phyloP scores from a whole-genome alignment of 2,113 vertebrate genomes.

The Columba janthina region DNA sequence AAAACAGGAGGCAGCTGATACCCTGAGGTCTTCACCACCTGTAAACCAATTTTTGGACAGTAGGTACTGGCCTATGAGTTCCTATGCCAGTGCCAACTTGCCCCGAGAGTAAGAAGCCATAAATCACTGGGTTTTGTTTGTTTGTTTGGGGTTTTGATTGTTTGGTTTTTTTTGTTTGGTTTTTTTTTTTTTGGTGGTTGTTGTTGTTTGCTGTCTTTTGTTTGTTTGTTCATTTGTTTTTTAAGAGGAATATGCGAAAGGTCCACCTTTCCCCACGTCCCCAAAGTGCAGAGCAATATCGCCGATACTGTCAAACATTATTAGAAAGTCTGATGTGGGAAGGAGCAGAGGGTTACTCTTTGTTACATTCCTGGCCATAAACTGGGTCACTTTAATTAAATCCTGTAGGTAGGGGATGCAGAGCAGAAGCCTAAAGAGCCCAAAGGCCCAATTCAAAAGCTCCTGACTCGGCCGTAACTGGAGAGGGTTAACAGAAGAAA shows the following conservation, averaged over 20 bases:
- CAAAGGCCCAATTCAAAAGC: background rate
- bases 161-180: too few species aligned
- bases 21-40: background rate
- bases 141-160: too few species aligned
- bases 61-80: background rate
- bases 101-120: background rate
- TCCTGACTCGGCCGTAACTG: background rate
- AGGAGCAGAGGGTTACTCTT: background rate
- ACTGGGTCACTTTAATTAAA: conserved; percentile 63
- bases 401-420: background rate
- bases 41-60: background rate
- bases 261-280: background rate
- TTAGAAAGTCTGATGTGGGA: background rate
- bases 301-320: background rate
- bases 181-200: too few species aligned
- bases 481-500: conserved; percentile 49
- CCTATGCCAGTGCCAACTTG: background rate
- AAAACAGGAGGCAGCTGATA: background rate
- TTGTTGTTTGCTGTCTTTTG: too few species aligned
- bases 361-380: background rate
- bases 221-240: too few species aligned
- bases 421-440: background rate
- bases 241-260: background rate
- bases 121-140: too few species aligned
- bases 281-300: conserved; percentile 10